Evolutionary conservation across 2,113 vertebrate species (phyloP), one percentile per base, ranked within the genome.

Genomic region (Astur gentilis): DNA sequence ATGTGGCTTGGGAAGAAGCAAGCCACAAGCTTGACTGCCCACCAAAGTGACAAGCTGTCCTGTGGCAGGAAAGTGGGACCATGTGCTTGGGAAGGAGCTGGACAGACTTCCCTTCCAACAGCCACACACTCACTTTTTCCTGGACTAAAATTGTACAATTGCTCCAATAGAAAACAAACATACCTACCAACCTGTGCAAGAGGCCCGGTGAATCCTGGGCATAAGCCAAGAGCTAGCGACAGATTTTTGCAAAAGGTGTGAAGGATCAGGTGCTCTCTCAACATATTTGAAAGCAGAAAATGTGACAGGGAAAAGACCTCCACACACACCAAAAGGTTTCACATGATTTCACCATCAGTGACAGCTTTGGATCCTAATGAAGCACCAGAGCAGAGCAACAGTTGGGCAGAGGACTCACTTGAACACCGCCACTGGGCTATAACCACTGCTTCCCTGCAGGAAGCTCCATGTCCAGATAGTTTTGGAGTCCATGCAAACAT

Each of bases 281-380:
- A 49, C 16, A 21, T 34, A 36, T 25, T 2, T 32, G 25, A 80
- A 77, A 55, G 54, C 52, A 50, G 64, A 55, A 64, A 73, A 87
- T 0, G 0, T 73, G 34, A 38, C 10, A 87, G 23, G 34, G 34
- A 61, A 47, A 83, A 87, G 31, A 65, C 40, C 34, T 54, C 25
- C 21, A 42, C 9, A 20, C 7, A 13, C 52, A 29, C 16, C 34
- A 47, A 84, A 72, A 27, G 13, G 21, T 47, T 83, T 84, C 47
- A 36, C 10, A 4, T 0, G 0, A 73, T 84, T 73, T 84, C 73
- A 44, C 31, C 2, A 4, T 29, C 21, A 45, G 40, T 1, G 29
- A 36, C 15, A 52, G 16, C 32, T 89, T 32, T 50, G 69, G 40
- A 70, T 27, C 25, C 38, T 36, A 13, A 82, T 21, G 62, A 79